Percentiles rank a stretch among this genome's conserved stretches.
Conservation (phyloP, 1,140 invertebrate species). For the Panagrolaimus sp. region DNA sequence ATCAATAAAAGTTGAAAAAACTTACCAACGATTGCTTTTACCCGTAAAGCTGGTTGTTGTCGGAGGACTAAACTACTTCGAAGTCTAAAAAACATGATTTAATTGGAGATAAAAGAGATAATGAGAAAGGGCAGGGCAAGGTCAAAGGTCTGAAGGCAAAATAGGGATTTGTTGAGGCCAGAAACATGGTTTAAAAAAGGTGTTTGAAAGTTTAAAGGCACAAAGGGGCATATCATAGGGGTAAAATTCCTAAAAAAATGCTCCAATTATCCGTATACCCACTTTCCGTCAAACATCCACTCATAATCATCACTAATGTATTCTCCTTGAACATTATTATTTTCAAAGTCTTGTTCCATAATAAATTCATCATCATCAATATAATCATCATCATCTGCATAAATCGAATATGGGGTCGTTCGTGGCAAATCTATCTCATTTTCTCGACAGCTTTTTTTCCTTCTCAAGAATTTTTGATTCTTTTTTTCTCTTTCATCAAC, state of each 20-base stretch:
- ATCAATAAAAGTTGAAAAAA: constrained; percentile 37
- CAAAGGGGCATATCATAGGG: no score
- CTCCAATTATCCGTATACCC: background rate
- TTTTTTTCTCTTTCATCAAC: constrained; percentile 11
- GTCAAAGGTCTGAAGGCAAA: no score
- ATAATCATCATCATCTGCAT: no score
- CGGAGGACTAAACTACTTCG: constrained; percentile 92
- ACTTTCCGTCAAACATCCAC: constrained; percentile 9
- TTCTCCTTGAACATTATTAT: background rate
- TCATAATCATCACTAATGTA: background rate
- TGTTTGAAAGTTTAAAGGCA: no score
- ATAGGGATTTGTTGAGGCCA: no score
- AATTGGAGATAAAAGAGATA: no score
- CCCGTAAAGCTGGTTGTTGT: constrained; percentile 88
- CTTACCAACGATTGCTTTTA: constrained; percentile 96
- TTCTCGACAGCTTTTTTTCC: background rate
- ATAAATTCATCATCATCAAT: background rate
- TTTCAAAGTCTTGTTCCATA: background rate
- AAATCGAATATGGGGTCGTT: no score
- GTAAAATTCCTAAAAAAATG: no score
- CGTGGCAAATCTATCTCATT: no score
- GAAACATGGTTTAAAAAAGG: no score
- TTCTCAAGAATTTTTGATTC: background rate
- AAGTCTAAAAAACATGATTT: constrained; percentile 68
- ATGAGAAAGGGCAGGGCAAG: no score